Conservation (phyloP, 1,140 invertebrate genomes). For the fruit fly (Drosophila melanogaster) region Release_6_plus_ISO1_MT NC_004354.4:2434001-2434500, state of each 20-base stretch:
- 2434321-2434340: slow-evolving; percentile 64
- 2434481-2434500: slow-evolving; percentile 33
- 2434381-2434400: slow-evolving; percentile 38
- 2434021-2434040: slow-evolving; percentile 19
- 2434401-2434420: slow-evolving; percentile 23
- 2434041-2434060: slow-evolving; percentile 13
- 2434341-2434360: slow-evolving; percentile 10
- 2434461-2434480: slow-evolving; percentile 4
- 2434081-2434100: slow-evolving; percentile 72
- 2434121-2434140: slow-evolving; percentile 70
- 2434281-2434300: slow-evolving; percentile 80
- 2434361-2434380: slow-evolving; percentile 20
- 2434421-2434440: slow-evolving; percentile 55
- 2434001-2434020: slow-evolving; percentile 3
- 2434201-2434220: slow-evolving; percentile 23
- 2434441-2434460: slow-evolving; percentile 44
- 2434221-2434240: slow-evolving; percentile 51
- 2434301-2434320: slow-evolving; percentile 69
- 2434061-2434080: slow-evolving; percentile 48
- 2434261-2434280: slow-evolving; percentile 73
- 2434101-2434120: slow-evolving; percentile 73
- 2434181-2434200: neutral
- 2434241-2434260: slow-evolving; percentile 70
- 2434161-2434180: slow-evolving; percentile 53
- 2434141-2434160: slow-evolving; percentile 55